Evolutionary conservation across 1,140 invertebrate genomes (phyloP).

Genomic region (Brachionus angularis): DNA sequence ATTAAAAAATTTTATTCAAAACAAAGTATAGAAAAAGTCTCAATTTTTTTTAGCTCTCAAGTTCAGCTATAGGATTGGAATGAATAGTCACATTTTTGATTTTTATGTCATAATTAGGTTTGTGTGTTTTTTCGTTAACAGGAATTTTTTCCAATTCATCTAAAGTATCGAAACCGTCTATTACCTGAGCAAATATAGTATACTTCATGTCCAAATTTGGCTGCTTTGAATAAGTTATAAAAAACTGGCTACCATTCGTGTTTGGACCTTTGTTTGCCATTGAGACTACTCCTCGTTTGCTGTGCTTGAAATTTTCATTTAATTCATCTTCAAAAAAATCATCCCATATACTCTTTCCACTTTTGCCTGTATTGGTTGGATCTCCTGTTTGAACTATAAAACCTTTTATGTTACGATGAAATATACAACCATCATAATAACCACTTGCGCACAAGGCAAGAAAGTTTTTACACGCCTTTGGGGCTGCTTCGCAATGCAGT

Average conservation of each 20-base stretch:
- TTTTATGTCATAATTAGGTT: constrained; percentile 73
- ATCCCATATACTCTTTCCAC: constrained; percentile 93
- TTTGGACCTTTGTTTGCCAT: constrained; percentile 94
- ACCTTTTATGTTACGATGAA: constrained; percentile 89
- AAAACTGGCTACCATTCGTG: constrained; percentile 96
- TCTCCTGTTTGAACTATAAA: constrained; percentile 90
- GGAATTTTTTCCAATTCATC: constrained; percentile 39
- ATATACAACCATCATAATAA: constrained; percentile 84
- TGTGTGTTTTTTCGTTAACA: constrained; percentile 58
- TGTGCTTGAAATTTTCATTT: constrained; percentile 85
- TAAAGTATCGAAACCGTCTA: constrained; percentile 36
- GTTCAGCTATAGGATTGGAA: constrained; percentile 77
- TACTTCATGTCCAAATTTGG: constrained; percentile 97
- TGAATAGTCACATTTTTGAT: constrained; percentile 85
- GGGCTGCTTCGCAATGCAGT: constrained; percentile 94
- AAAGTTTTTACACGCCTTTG: constrained; percentile 90
- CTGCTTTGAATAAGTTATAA: constrained; percentile 89
- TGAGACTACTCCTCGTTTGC: constrained; percentile 78
- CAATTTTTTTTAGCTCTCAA: constrained; percentile 35
- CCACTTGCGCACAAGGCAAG: constrained; percentile 82
- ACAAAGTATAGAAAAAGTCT: too few relatives aligned
- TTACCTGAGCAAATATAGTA: constrained; percentile 83
- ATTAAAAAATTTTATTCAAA: background rate
- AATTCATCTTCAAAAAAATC: constrained; percentile 90
- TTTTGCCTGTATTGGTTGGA: constrained; percentile 79